Evolutionary conservation across 64 coral and sea anemone genomes (phyloP).

Genomic region (Actinia tenebrosa): DNA sequence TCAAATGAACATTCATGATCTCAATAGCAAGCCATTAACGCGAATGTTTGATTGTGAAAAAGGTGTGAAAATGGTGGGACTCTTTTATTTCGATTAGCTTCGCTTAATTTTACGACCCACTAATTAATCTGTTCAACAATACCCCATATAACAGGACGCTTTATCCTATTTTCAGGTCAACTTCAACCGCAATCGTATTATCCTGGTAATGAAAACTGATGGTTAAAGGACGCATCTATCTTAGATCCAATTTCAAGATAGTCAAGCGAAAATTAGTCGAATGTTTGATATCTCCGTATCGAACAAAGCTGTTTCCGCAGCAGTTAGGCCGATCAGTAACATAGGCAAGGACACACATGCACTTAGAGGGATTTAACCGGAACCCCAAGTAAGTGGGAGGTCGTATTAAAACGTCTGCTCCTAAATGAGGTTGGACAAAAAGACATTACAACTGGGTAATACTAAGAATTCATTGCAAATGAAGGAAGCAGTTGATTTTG

Average conservation of each 20-base stretch:
- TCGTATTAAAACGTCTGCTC: conserved; percentile 14
- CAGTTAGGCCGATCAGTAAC: conserved; percentile 1
- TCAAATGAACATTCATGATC: conserved; percentile 64
- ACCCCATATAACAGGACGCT: background rate
- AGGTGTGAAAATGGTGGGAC: conserved; percentile 47
- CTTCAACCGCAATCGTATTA: conserved; percentile 18
- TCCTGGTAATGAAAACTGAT: conserved; percentile 21
- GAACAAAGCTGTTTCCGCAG: conserved; percentile 16
- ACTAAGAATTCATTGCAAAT: background rate
- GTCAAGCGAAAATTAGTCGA: conserved; percentile 23
- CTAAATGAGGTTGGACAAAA: background rate
- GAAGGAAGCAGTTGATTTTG: background rate
- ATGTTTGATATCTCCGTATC: conserved; percentile 20
- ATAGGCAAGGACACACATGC: conserved; percentile 3
- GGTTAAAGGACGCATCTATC: conserved; percentile 12
- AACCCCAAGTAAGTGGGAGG: conserved; percentile 25
- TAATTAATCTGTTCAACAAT: conserved; percentile 32
- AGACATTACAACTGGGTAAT: background rate
- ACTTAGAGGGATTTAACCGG: conserved; percentile 21
- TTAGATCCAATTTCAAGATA: conserved; percentile 21
- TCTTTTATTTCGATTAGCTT: conserved; percentile 44
- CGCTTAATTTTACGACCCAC: conserved; percentile 20
- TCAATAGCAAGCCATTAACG: conserved; percentile 63
- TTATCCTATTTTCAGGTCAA: conserved; percentile 7
- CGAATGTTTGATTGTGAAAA: conserved; percentile 45